Evolutionary conservation across 2,888 invertebrate genomes (phyloP).

Genomic region (Mythimna lalbum): DNA sequence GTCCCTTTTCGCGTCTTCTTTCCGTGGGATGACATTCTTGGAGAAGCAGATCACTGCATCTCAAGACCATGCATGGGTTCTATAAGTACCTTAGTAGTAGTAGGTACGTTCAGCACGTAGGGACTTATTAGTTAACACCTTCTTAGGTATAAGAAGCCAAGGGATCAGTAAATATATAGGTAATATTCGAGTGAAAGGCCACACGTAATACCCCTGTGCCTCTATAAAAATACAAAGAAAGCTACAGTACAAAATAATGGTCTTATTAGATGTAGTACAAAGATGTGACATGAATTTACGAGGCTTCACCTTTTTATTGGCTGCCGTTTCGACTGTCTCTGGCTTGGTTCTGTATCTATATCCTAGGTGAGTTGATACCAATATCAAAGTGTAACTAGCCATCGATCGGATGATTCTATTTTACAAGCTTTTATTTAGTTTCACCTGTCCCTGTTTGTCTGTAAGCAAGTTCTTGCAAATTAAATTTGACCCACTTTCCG

Average conservation of each 20-base stretch:
- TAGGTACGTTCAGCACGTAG: too few species aligned
- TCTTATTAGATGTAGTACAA: background rate
- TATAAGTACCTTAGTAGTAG: too few species aligned
- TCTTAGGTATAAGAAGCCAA: slow-evolving; percentile 12
- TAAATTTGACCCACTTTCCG: too few species aligned
- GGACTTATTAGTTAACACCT: too few species aligned
- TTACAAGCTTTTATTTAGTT: too few species aligned
- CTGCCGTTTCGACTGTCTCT: background rate
- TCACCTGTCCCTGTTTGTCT: too few species aligned
- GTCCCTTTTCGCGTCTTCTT: too few species aligned
- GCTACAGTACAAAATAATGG: background rate
- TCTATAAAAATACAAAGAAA: background rate
- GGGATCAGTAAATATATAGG: slow-evolving; percentile 18
- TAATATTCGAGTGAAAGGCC: slow-evolving; percentile 2
- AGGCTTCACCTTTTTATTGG: background rate
- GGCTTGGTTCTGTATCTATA: background rate
- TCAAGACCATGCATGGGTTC: too few species aligned
- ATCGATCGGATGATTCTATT: background rate
- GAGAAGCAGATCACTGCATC: too few species aligned
- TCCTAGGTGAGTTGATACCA: too few species aligned
- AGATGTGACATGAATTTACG: background rate
- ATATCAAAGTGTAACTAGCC: background rate
- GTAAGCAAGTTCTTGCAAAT: too few species aligned
- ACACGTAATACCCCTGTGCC: slow-evolving; percentile 9
- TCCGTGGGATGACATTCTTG: too few species aligned